A percentile compares a stretch with the other conserved stretches of the same genome.
Evolutionary conservation across 1,140 invertebrate species (phyloP).

Genomic region (Atta cephalotes): DNA sequence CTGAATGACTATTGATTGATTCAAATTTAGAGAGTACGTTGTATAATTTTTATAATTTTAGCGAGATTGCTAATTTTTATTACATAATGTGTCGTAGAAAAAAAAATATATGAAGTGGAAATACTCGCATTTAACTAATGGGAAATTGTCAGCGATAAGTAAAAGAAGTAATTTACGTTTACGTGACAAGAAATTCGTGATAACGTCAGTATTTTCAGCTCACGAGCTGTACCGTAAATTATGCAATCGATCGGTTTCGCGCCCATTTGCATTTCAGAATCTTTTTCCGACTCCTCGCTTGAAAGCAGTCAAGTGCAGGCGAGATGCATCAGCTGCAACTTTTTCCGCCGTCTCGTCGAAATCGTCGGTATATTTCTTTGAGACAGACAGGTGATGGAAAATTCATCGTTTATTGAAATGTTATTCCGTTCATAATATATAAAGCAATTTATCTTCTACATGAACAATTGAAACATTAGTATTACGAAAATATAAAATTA

Average conservation of each 20-base stretch:
- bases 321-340: slow-evolving; percentile 58
- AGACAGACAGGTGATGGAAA: slow-evolving; percentile 23
- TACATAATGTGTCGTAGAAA: neutral
- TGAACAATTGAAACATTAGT: neutral
- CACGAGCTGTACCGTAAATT: slow-evolving; percentile 41
- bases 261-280: slow-evolving; percentile 44
- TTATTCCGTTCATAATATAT: slow-evolving; percentile 5
- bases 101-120: slow-evolving; percentile 8
- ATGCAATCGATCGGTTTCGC: slow-evolving; percentile 42
- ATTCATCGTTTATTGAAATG: slow-evolving; percentile 45
- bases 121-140: slow-evolving; percentile 28
- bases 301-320: slow-evolving; percentile 74
- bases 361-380: slow-evolving; percentile 50
- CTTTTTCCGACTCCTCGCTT: slow-evolving; percentile 57
- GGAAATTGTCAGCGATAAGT: slow-evolving; percentile 51
- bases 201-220: slow-evolving; percentile 55
- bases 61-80: neutral
- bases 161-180: slow-evolving; percentile 62
- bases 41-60: neutral
- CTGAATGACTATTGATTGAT: no score
- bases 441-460: slow-evolving; percentile 6
- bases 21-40: neutral
- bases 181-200: slow-evolving; percentile 54
- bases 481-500: neutral
- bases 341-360: slow-evolving; percentile 50